Percentiles rank a stretch among this genome's conserved stretches.
Evolutionary conservation across 2,888 invertebrate genomes (phyloP).

Genomic region (Campoplex nolae): DNA sequence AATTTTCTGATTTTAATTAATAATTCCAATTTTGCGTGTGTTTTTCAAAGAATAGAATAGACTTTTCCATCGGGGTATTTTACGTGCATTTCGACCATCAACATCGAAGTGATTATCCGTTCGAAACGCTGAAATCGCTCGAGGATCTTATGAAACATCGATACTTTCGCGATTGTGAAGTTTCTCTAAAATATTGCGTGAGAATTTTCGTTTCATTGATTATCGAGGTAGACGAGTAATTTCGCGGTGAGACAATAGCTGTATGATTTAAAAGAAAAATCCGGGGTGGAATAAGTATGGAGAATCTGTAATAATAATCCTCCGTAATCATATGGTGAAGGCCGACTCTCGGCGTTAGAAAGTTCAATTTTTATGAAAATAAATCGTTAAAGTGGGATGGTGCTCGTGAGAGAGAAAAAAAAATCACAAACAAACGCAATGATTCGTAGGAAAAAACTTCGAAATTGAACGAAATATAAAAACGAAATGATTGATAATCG

Average conservation of each 20-base stretch:
- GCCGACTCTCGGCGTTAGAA: background rate
- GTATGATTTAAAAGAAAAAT: background rate
- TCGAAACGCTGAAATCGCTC: background rate
- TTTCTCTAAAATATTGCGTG: constrained; percentile 5
- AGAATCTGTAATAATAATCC: constrained; percentile 17
- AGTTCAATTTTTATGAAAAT: constrained; percentile 7
- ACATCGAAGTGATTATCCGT: too few species aligned
- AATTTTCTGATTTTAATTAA: too few species aligned
- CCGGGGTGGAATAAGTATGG: background rate
- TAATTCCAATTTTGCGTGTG: too few species aligned
- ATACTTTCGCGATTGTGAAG: background rate
- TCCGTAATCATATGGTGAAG: constrained; percentile 14
- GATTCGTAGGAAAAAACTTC: too few species aligned
- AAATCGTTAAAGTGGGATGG: background rate
- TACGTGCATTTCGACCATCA: too few species aligned
- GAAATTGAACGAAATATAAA: background rate
- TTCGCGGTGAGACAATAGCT: constrained; percentile 16
- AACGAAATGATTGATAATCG: background rate
- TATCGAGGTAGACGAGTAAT: constrained; percentile 19
- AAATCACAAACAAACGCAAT: too few species aligned
- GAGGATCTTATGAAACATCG: too few species aligned
- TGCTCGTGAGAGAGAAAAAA: background rate
- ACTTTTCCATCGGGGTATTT: too few species aligned
- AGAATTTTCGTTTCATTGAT: constrained; percentile 17
- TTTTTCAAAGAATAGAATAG: too few species aligned